These are phyloP conservation scores for Scolopax bukidnonensis DNA, from an alignment of 2,797 vertebrate species.

Conservation along the genomic window DNA sequence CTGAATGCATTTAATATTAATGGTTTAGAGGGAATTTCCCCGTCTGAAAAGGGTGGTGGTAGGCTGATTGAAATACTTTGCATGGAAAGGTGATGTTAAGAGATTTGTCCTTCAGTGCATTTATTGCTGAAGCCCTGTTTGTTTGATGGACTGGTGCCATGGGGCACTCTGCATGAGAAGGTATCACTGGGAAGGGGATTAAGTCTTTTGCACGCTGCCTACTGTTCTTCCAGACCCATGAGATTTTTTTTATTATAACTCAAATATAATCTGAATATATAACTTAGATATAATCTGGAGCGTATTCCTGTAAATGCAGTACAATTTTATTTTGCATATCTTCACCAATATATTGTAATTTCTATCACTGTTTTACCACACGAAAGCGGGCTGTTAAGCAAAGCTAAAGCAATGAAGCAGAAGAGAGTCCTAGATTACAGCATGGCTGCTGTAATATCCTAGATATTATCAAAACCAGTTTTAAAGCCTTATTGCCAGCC, in stretches of 20 bases:
- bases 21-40: not conserved
- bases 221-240: not conserved
- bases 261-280: not conserved
- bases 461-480: not conserved
- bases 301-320: not conserved
- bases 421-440: not conserved
- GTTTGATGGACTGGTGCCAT: not conserved
- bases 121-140: not conserved
- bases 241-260: not conserved
- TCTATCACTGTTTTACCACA: not conserved
- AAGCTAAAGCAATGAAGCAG: not conserved
- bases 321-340: not conserved
- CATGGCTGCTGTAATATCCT: not conserved
- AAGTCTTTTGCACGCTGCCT: not conserved
- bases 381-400: not conserved
- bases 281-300: not conserved
- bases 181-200: not conserved
- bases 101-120: not conserved
- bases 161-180: not conserved
- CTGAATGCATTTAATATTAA: conserved; percentile 35
- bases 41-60: not conserved
- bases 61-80: not conserved
- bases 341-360: not conserved
- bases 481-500: not conserved
- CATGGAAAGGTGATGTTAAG: not conserved